Evolutionary conservation across 2,888 invertebrate genomes (phyloP), one percentile per base, ranked within the genome.

Genomic region (Ashinkailepas kermadecensis): DNA sequence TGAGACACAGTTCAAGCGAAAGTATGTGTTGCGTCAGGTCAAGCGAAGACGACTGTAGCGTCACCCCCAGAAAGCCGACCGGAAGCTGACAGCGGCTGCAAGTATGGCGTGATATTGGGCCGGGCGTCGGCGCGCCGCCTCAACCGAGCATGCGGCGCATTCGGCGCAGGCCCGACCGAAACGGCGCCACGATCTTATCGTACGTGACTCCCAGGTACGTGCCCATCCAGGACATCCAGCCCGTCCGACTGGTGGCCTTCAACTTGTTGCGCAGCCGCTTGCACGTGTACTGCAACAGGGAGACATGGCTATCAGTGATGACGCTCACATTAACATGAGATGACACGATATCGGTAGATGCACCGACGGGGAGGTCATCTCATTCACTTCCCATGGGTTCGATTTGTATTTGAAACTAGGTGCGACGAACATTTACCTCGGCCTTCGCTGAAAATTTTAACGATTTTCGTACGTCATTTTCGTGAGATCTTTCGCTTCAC

Each of bases 171-270:
- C 64, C 64, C n/a, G 25, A n/a, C 18, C 59, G 12, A 13, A 62
- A 13, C 15, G 62, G 80, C 18, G 58, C 39, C 80, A 59, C 39
- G 18, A 62, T 18, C 39, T 10, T 9, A 59, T 94, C 95, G 91
- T 92, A 95, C 95, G 95, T 95, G 87, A 93, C 92, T 84, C 94
- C 93, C 82, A 95, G 90, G 85, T 95, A 94, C 85, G 94, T 94
- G 88, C 94, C 95, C 85, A 95, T 90, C 95, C 95, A 95, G 13
- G 94, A 93, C 84, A 92, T 91, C 95, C 95, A 95, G 0, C 93
- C 92, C 83, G 92, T 93, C 82, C 92, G 91, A 13, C 92, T 89
- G 18, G 92, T 91, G 82, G 92, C 93, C 81, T 84, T 81, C 58
- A 82, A 81, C 79, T 83, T 81, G 9, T 83, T 81, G 9, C 82